Base-by-base conservation (phyloP, 2,888 invertebrate species). In the Muscina levida region DNA sequence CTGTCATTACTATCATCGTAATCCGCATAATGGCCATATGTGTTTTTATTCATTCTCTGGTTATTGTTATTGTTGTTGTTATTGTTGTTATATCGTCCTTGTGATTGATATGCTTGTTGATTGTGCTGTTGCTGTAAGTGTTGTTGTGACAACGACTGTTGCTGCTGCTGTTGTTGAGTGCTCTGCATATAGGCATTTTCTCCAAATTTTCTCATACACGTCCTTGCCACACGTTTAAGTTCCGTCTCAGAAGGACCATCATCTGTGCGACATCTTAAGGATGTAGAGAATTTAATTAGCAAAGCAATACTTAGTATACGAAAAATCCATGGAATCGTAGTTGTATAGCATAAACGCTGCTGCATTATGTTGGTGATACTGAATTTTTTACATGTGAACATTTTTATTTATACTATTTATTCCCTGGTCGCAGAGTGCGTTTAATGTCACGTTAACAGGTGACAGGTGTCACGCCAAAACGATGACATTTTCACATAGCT, bases 161-260 rank as follows among this genome's bases (percentile, higher is more conserved):
- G 44, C 51, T 68, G 62, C 51, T 79, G 59, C 15, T 66, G 48
- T 1, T 77, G 72, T 37, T 42, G 65, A 31, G 17, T 77, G 22
- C n/a, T 48, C 48, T 31, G 77, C 59, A 71, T 72, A 31, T 66
- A 80, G 0, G 62, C 71, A 44, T 83, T 86, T 15, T 85, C 85
- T 11, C 85, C 85, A 8, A 86, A 76, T 85, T 90, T 91, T 57
- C 91, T 92, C 85, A 92, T 90, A 82, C 94, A 94, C 67, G 89
- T 92, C 79, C 91, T 91, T 82, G 93, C 92, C 8, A 93, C 91
- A 62, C 91, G 91, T 82, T 92, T 93, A 2, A 93, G 87, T 71
- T 93, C 92, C 17, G 92, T 91, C 83, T 93, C 93, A 75, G 92
- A 91, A n/a, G 92, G 91, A 24, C 93, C 92, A 72, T 93, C 93